These are phyloP conservation scores for Trinectes maculatus DNA, from an alignment of 2,113 vertebrate species.

Conservation along the genomic window DNA sequence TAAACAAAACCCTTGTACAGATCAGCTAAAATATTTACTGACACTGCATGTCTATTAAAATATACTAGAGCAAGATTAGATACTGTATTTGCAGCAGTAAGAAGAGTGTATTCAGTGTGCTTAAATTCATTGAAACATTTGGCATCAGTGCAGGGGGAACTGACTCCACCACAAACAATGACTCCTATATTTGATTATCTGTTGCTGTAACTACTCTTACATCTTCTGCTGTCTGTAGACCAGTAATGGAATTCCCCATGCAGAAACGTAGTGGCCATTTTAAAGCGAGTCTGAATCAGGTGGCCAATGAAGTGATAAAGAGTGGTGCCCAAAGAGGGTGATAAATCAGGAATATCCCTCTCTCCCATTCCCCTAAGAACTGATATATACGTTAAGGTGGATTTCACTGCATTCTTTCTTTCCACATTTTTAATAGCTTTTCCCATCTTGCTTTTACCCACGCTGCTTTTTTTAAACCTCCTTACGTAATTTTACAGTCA, in stretches of 20 bases:
- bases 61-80: slow-evolving; percentile 4
- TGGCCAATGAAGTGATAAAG: slow-evolving; percentile 67
- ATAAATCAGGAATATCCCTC: slow-evolving; percentile 52
- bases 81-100: not conserved
- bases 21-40: not conserved
- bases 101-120: no score
- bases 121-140: not conserved
- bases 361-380: slow-evolving; percentile 26
- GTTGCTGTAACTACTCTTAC: slow-evolving; percentile 13
- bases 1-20: not conserved
- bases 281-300: slow-evolving; percentile 45
- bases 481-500: not conserved
- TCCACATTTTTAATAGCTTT: slow-evolving; percentile 30
- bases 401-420: slow-evolving; percentile 11
- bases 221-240: slow-evolving; percentile 11
- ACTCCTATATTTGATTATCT: slow-evolving; percentile 3
- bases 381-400: slow-evolving; percentile 22
- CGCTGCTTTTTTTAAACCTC: slow-evolving; percentile 1
- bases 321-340: slow-evolving; percentile 20
- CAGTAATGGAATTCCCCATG: slow-evolving; percentile 56
- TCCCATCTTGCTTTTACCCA: not conserved
- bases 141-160: not conserved
- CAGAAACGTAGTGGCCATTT: slow-evolving; percentile 45
- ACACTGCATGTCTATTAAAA: not conserved
- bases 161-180: not conserved